Conservation (phyloP, 2,113 vertebrate species). For the Chunga burmeisteri region DNA sequence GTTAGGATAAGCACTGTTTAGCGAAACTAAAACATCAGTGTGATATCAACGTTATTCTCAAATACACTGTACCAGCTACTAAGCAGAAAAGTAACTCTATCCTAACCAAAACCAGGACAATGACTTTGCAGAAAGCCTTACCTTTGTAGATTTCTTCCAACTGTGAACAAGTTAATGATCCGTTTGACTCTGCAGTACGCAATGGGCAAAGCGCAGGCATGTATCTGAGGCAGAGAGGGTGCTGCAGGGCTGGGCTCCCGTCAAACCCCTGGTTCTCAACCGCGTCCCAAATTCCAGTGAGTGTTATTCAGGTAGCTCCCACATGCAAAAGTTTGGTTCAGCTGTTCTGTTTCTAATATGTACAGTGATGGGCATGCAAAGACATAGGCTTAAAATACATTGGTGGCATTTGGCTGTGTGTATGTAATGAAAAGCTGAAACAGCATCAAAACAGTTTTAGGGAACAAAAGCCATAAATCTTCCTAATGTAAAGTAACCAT, state of each 20-base stretch:
- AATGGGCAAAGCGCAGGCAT: rapidly evolving
- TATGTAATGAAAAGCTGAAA: background rate
- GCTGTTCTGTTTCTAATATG: background rate
- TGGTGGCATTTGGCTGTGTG: background rate
- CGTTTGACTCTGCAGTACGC: background rate
- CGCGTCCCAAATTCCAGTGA: rapidly evolving
- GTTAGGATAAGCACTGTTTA: too few species aligned
- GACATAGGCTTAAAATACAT: background rate
- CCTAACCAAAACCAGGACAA: too few species aligned
- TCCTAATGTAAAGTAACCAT: background rate
- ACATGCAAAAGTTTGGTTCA: background rate
- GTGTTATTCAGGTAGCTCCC: background rate
- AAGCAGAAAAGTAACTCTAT: too few species aligned
- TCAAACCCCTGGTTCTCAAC: background rate
- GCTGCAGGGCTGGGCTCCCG: rapidly evolving
- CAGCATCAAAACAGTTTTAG: background rate
- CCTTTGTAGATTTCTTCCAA: rapidly evolving
- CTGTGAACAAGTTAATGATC: background rate
- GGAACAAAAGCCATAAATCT: background rate
- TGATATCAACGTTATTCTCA: too few species aligned
- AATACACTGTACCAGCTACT: too few species aligned
- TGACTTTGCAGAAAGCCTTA: background rate
- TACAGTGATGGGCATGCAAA: background rate
- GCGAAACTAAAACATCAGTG: too few species aligned
- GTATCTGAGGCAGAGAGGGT: background rate